Evolutionary conservation across 2,113 vertebrate species (phyloP).

Genomic region (Meleagris gallopavo): DNA sequence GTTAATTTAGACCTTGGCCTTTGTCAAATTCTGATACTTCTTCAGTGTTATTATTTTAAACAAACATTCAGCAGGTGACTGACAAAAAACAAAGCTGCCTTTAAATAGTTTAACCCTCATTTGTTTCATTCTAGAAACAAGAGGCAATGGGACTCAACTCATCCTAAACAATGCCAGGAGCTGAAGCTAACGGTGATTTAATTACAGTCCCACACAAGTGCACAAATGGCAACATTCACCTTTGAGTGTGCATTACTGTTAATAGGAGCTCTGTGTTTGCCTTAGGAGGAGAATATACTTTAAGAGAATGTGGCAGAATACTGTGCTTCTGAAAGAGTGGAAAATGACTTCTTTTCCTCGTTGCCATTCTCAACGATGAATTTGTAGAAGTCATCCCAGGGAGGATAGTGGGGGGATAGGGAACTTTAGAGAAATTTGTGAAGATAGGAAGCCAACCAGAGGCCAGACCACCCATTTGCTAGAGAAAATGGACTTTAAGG

Average conservation of each 20-base stretch:
- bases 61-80: slow-evolving; percentile 41
- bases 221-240: slow-evolving; percentile 32
- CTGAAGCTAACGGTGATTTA: slow-evolving; percentile 66
- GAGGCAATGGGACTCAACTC: slow-evolving; percentile 43
- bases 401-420: not conserved
- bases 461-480: not conserved
- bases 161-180: not conserved
- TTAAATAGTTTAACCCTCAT: slow-evolving; percentile 68
- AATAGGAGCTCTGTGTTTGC: slow-evolving; percentile 73
- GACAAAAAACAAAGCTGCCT: slow-evolving; percentile 58
- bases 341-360: slow-evolving; percentile 36
- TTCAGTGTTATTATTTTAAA: slow-evolving; percentile 54
- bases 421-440: slow-evolving; percentile 45
- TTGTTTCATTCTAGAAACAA: slow-evolving; percentile 48
- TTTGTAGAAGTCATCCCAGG: not conserved
- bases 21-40: slow-evolving; percentile 29
- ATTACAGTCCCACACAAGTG: slow-evolving; percentile 24
- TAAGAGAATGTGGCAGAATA: slow-evolving; percentile 69
- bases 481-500: not conserved
- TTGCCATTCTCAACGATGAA: slow-evolving; percentile 32
- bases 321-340: slow-evolving; percentile 49
- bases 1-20: slow-evolving; percentile 48
- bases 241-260: slow-evolving; percentile 58
- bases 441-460: slow-evolving; percentile 23
- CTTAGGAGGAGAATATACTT: slow-evolving; percentile 72